Evolutionary conservation across 2,113 vertebrate species (phyloP).

Genomic region (Pseudolaguvia tuberculata): DNA sequence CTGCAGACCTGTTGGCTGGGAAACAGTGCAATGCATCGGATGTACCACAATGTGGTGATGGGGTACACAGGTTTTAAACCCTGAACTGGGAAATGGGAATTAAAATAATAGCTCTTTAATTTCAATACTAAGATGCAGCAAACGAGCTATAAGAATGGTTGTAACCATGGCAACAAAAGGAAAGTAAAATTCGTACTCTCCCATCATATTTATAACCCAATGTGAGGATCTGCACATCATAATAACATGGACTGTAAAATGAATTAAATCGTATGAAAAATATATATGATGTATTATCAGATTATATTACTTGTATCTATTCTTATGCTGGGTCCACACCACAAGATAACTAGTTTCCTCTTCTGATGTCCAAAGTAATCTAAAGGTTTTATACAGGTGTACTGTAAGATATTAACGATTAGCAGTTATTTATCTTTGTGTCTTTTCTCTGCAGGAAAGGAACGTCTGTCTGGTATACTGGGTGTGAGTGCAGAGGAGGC

Average conservation of each 20-base stretch:
- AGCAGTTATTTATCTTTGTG: background rate
- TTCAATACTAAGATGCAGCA: conserved; percentile 3
- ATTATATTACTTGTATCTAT: too few species aligned
- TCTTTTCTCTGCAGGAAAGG: conserved; percentile 67
- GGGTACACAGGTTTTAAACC: background rate
- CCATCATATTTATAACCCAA: background rate
- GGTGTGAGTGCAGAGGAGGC: conserved; percentile 76
- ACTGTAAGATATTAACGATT: background rate
- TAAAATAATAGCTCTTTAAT: conserved; percentile 30
- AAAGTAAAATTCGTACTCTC: conserved; percentile 11
- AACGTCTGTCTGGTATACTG: conserved; percentile 79
- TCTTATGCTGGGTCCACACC: too few species aligned
- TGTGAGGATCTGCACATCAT: background rate
- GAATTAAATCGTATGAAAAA: too few species aligned
- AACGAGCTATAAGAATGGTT: conserved; percentile 33
- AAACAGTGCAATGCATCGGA: background rate
- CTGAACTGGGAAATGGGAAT: conserved; percentile 5
- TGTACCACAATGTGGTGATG: background rate
- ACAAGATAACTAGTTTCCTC: too few species aligned
- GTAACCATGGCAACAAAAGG: conserved; percentile 39
- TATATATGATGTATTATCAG: too few species aligned
- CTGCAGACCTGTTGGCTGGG: background rate
- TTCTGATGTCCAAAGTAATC: background rate
- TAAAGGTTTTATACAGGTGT: background rate
- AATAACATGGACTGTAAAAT: background rate